Evolutionary conservation across 2,113 vertebrate genomes (phyloP), one percentile per base, ranked within the genome.

Genomic region (Oryzias curvinotus): DNA sequence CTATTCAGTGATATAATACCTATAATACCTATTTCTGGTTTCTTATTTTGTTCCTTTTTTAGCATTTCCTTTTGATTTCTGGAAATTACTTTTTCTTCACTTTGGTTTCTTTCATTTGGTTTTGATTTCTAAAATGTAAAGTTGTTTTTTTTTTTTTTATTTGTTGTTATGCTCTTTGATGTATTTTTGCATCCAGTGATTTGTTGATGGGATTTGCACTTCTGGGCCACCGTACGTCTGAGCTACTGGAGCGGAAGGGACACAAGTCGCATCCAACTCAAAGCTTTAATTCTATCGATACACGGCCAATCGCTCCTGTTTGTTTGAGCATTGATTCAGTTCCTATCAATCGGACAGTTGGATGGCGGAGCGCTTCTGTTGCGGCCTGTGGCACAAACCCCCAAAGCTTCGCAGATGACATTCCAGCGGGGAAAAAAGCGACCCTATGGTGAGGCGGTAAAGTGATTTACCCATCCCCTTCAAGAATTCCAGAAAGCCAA

Each of bases 221-320:
- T 36, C 8, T 12, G 10, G 36, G 36, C 36, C 36, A 36, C 36
- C 36, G 36, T 36, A 36, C 36, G 7, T 61, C 52, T 42, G 62
- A 55, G 59, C 70, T 51, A 62, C 10, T 71, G 68, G 53, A 67
- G 71, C 52, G 43, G 90, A 90, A 91, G 91, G 85, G 88, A 76
- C 78, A 92, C 92, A 92, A 91, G 93, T 91, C 91, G 89, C 90
- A 88, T 96, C 95, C 94, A 93, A 94, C 94, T 92, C 78, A 0
- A 23, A 92, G 93, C 90, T 95, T 94, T 96, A 95, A 96, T 95
- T 94, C 91, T 93, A 91, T 97, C 94, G 93, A 96, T 95, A 95
- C 88, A 78, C 94, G 91, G 93, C 92, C 93, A 95, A 94, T 93
- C 93, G 93, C 93, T 94, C 93, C 91, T 93, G 89, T 96, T 94